Percentiles rank a stretch among this genome's conserved stretches.
Evolutionary conservation across 2,113 vertebrate species (phyloP).

Genomic region (Myxocyprinus asiaticus): DNA sequence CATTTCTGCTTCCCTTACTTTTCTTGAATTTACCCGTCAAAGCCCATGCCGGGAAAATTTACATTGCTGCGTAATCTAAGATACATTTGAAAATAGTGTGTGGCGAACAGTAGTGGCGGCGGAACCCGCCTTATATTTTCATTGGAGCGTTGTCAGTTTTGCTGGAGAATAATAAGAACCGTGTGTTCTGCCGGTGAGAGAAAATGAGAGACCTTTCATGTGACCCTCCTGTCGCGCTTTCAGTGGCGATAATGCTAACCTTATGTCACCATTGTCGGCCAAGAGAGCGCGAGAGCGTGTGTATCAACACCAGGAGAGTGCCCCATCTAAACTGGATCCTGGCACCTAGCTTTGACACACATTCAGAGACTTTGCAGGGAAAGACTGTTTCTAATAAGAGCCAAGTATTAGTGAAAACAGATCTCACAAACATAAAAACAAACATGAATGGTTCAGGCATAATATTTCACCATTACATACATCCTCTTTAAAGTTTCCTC

Average conservation of each 20-base stretch:
- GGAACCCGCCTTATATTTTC: slow-evolving; percentile 69
- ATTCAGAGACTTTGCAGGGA: neutral
- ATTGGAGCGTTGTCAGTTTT: slow-evolving; percentile 85
- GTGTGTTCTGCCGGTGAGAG: slow-evolving; percentile 82
- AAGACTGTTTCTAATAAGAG: slow-evolving; percentile 4
- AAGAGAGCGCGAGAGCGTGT: slow-evolving; percentile 64
- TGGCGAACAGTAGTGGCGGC: slow-evolving; percentile 58
- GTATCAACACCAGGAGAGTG: slow-evolving; percentile 63
- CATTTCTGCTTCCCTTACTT: slow-evolving; percentile 49
- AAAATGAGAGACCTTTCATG: slow-evolving; percentile 82
- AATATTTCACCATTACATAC: neutral
- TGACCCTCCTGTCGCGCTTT: slow-evolving; percentile 90
- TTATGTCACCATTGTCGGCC: slow-evolving; percentile 78
- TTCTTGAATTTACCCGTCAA: slow-evolving; percentile 47
- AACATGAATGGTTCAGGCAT: neutral
- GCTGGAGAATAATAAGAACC: slow-evolving; percentile 85
- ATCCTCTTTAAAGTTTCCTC: neutral
- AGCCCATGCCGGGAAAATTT: slow-evolving; percentile 52
- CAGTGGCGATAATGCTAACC: slow-evolving; percentile 80
- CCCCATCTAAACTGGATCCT: slow-evolving; percentile 3
- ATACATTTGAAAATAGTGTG: slow-evolving; percentile 62
- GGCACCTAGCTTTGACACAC: slow-evolving; percentile 3
- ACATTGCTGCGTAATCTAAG: slow-evolving; percentile 61
- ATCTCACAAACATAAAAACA: neutral
- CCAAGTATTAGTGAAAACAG: neutral